Base-by-base conservation (phyloP, 2,888 invertebrate species). In the Agrochola lota region DNA sequence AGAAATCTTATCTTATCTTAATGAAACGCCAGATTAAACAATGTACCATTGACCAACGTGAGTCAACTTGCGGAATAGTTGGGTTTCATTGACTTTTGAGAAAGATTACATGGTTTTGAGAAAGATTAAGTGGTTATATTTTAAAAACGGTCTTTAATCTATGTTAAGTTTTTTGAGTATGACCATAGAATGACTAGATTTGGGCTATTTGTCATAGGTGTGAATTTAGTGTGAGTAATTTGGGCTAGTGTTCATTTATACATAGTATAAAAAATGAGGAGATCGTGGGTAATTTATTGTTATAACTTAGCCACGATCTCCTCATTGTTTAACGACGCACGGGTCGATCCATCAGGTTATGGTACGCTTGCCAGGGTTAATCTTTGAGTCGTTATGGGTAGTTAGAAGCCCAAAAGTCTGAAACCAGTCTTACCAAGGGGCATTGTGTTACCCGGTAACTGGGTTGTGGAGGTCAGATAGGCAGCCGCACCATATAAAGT, bases 1-100 rank as follows among this genome's bases (percentile, higher is more conserved):
- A n/a, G n/a, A n/a, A n/a, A n/a, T n/a, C n/a, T n/a, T n/a, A n/a
- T n/a, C n/a, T n/a, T n/a, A n/a, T n/a, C n/a, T n/a, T n/a, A n/a
- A n/a, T 73, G 68, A 66, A 69, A 73, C 55, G 83, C 62, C 69
- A 83, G 73, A 85, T 82, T 83, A 79, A 80, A 63, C 74, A 63
- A 17, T 69, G 26, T 40, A 57, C 57, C n/a, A 59, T 57, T 59
- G 1, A 5, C 12, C 66, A 84, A 73, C 59, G 17, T 71, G 52
- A 60, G 67, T 70, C 67, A 49, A 74, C 60, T 86, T 68, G 40
- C 46, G 26, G 68, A 74, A 84, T 67, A 74, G 23, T 46, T 17
- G 46, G 59, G 57, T 80, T 71, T 79, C 60, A 46, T 64, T 49
- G 64, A 23, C 6, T 49, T 71, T 68, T 64, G 15, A 70, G 62